These are phyloP conservation scores for Australoheros scitulus DNA, from an alignment of 2,113 vertebrate species.

Conservation along the genomic window DNA sequence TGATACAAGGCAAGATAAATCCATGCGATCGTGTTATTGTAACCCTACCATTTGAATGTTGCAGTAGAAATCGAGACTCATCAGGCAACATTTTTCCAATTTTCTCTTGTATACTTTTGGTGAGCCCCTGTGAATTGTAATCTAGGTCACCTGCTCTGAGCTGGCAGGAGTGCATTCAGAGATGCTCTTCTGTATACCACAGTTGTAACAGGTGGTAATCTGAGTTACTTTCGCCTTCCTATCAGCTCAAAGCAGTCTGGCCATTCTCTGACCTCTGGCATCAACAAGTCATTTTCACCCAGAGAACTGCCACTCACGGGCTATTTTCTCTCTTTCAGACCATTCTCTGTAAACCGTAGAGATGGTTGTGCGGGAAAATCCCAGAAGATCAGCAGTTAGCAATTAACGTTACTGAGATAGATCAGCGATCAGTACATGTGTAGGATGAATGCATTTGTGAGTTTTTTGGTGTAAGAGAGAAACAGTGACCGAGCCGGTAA, in stretches of 20 bases:
- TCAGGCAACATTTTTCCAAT: not conserved
- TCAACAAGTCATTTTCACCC: not conserved
- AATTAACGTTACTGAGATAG: not conserved
- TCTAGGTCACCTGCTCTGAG: not conserved
- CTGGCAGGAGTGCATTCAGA: not conserved
- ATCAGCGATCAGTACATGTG: constrained; percentile 1
- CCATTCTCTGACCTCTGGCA: not conserved
- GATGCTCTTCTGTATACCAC: not conserved
- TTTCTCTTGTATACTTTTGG: not conserved
- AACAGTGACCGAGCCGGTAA: not conserved
- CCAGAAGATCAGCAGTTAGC: constrained; percentile 7
- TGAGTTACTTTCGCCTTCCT: not conserved
- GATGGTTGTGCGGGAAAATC: not conserved
- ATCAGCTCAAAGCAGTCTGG: not conserved
- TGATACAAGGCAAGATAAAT: not conserved
- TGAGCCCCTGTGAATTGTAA: not conserved
- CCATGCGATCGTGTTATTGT: not conserved
- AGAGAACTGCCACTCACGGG: not conserved
- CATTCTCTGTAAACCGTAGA: not conserved
- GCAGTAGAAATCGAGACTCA: not conserved
- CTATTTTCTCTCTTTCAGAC: not conserved
- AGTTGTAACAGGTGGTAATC: not conserved
- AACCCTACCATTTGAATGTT: not conserved
- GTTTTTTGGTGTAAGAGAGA: not conserved
- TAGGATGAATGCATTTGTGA: not conserved